A percentile compares a stretch with the other conserved stretches of the same genome.
Conservation (phyloP, 2,888 invertebrate genomes). For the Eupithecia abbreviata region DNA sequence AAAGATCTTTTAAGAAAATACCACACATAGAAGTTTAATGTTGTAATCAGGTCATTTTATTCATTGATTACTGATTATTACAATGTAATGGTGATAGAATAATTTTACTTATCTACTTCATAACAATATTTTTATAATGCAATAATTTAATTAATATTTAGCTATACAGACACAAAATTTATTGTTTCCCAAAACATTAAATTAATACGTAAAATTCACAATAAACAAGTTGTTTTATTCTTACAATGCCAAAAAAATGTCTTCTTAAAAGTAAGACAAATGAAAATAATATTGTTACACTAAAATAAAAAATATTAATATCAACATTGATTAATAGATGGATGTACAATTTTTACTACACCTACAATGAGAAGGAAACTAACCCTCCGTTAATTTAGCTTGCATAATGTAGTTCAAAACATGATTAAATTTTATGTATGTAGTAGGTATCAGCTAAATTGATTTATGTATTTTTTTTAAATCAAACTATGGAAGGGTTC, state of each 20-base stretch:
- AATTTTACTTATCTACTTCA: slow-evolving; percentile 26
- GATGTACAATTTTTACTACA: slow-evolving; percentile 53
- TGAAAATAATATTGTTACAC: slow-evolving; percentile 47
- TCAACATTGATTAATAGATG: slow-evolving; percentile 57
- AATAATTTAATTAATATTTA: slow-evolving; percentile 26
- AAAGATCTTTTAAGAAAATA: slow-evolving; percentile 14
- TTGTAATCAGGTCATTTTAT: slow-evolving; percentile 34
- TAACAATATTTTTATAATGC: slow-evolving; percentile 8
- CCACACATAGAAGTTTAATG: slow-evolving; percentile 19
- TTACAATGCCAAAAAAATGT: slow-evolving; percentile 52
- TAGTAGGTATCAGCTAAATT: background rate
- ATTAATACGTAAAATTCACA: slow-evolving; percentile 40
- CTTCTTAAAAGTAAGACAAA: slow-evolving; percentile 55
- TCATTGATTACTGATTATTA: slow-evolving; percentile 28
- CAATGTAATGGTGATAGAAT: slow-evolving; percentile 27
- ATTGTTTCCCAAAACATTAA: background rate
- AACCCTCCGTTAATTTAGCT: slow-evolving; percentile 31
- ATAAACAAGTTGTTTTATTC: slow-evolving; percentile 52
- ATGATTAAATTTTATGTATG: background rate
- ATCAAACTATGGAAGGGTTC: slow-evolving; percentile 29
- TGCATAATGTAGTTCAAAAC: slow-evolving; percentile 1
- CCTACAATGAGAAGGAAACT: slow-evolving; percentile 45
- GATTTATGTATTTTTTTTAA: background rate
- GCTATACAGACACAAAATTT: slow-evolving; percentile 11
- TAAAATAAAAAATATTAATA: slow-evolving; percentile 58